phyloP scores from a whole-genome alignment of 2,888 invertebrate species.

The Sericinus montela region DNA sequence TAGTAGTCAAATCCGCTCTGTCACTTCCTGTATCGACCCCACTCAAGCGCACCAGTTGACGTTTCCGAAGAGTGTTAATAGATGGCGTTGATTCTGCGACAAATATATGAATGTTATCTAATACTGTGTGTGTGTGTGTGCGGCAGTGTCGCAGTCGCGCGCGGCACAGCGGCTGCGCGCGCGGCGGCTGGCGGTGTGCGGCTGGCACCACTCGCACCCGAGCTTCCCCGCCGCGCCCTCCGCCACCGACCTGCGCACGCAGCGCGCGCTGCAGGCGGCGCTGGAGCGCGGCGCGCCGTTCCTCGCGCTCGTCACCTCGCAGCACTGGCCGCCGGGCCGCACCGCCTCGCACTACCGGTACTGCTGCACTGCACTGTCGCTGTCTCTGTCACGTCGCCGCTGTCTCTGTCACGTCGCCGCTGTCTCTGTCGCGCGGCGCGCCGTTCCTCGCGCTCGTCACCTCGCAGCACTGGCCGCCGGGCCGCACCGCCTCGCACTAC shows the following conservation, averaged over 20 bases:
- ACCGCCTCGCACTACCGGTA: constrained; percentile 75
- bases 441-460: constrained; percentile 84
- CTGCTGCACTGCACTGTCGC: no score
- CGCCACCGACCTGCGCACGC: constrained; percentile 79
- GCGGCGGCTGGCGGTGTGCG: constrained; percentile 74
- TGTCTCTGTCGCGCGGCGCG: no score
- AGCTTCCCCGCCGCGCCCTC: constrained; percentile 85
- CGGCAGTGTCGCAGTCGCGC: constrained; percentile 74
- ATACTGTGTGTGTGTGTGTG: no score
- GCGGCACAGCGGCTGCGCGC: constrained; percentile 78
- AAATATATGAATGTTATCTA: no score
- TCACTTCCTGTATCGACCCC: no score
- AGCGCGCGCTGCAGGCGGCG: constrained; percentile 56
- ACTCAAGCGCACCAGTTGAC: no score
- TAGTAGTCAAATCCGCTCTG: no score
- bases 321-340: constrained; percentile 78
- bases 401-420: no score
- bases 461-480: constrained; percentile 80
- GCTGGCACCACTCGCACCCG: constrained; percentile 91
- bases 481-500: constrained; percentile 75
- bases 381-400: no score
- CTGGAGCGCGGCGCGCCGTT: constrained; percentile 82
- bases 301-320: constrained; percentile 82
- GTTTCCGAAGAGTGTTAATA: no score
- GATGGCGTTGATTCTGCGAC: no score